Evolutionary conservation across 92 coral and sea anemone genomes (phyloP).

Genomic region (Zoanthus solanderi): DNA sequence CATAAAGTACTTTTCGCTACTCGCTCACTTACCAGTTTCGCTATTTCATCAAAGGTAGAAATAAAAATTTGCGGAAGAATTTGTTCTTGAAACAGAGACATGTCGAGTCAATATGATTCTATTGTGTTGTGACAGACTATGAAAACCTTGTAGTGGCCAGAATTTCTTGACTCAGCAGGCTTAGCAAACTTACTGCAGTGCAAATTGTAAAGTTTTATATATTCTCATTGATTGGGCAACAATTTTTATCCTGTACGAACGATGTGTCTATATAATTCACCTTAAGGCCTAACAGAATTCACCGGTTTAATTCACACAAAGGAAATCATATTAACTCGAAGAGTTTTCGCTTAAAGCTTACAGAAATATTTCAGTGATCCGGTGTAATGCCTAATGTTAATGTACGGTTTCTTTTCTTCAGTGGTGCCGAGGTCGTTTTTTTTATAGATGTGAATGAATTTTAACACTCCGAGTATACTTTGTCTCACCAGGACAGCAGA

Average conservation of each 20-base stretch:
- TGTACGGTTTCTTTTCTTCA: background rate
- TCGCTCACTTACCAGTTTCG: constrained; percentile 41
- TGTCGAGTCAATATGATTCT: background rate
- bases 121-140: background rate
- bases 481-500: constrained; percentile 11
- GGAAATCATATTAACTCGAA: constrained; percentile 2
- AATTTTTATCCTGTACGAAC: constrained; percentile 7
- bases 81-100: constrained; percentile 40
- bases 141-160: constrained; percentile 13
- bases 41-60: constrained; percentile 43
- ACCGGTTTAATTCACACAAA: background rate
- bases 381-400: background rate
- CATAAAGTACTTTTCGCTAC: background rate
- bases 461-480: background rate
- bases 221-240: constrained; percentile 29
- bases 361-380: constrained; percentile 21
- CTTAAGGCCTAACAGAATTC: background rate
- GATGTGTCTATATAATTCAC: background rate
- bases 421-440: background rate
- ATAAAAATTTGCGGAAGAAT: constrained; percentile 45
- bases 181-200: constrained; percentile 21
- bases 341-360: constrained; percentile 1
- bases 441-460: constrained; percentile 25
- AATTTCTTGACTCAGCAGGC: constrained; percentile 34
- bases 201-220: constrained; percentile 35